Evolutionary conservation across 2,888 invertebrate species (phyloP), one percentile per base, ranked within the genome.

Genomic region (Cataglyphis rosenhaueri): DNA sequence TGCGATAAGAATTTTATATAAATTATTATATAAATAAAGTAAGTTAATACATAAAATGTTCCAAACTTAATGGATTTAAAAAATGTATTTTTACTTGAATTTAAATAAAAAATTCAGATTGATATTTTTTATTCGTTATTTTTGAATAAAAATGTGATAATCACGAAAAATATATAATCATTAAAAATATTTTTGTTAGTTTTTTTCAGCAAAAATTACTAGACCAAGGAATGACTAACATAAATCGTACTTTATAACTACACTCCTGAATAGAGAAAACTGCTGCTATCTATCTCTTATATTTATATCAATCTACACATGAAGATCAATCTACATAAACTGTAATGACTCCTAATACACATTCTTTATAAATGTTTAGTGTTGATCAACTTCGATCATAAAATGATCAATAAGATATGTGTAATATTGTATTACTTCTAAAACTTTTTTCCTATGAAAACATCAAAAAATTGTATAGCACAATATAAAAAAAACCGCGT

Each of bases 231-330:
- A 8, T 38, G 3, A 57, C 0, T 0, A 68, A 57, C 6, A 2
- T 44, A 38, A 38, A 52, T 41, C 5, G 5, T 57, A 57, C 18
- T 4, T 41, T 66, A 76, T 10, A 32, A 57, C 41, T 78, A 78
- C 70, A 41, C 57, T 21, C 76, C 76, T 78, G 70, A n/a, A 32
- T 68, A 41, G 76, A 78, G 76, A 78, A 78, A 78, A 44, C 70
- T 78, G 41, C n/a, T 55, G 38, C 55, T 81, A 81, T 81, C 35
- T 25, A 29, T 62, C 52, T 75, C 75, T 79, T 61, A 25, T n/a
- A 73, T 74, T 52, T 35, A 21, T 18, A 10, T 21, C 21, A 21
- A 21, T 21, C 21, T 21, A 21, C 21, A 21, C 21, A 21, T 21
- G 21, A 75, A n/a, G 75, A 62, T 74, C 29, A 48, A 81, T 81